These are phyloP conservation scores for Spodoptera litura DNA, from an alignment of 1,140 invertebrate species.

Conservation along the genomic window DNA sequence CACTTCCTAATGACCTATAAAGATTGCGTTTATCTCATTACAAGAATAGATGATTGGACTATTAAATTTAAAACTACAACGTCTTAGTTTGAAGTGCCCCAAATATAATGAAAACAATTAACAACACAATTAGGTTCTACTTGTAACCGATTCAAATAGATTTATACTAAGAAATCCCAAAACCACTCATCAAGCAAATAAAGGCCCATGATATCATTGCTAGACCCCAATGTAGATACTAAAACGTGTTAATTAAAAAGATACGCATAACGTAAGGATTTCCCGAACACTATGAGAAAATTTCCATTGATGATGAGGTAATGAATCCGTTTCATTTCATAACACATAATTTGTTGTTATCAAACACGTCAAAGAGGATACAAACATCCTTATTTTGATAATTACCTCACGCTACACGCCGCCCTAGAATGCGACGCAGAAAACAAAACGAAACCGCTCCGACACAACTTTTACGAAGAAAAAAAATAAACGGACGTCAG, in stretches of 20 bases:
- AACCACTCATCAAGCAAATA: background rate
- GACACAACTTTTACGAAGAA: slow-evolving; percentile 21
- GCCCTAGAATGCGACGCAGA: background rate
- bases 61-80: background rate
- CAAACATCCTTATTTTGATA: slow-evolving; percentile 9
- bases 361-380: background rate
- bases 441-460: slow-evolving; percentile 5
- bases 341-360: background rate
- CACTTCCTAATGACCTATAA: slow-evolving; percentile 15
- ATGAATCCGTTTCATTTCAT: background rate
- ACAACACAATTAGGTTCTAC: background rate
- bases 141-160: background rate
- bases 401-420: background rate
- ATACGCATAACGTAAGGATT: background rate
- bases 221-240: background rate
- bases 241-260: background rate
- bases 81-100: background rate
- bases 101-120: background rate
- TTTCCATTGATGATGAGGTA: background rate
- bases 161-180: background rate
- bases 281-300: background rate
- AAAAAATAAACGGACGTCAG: slow-evolving; percentile 39
- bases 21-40: slow-evolving; percentile 6
- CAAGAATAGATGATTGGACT: background rate
- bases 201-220: background rate